phyloP scores from a whole-genome alignment of 1,140 invertebrate species.

The Zelostemma sp. region DNA sequence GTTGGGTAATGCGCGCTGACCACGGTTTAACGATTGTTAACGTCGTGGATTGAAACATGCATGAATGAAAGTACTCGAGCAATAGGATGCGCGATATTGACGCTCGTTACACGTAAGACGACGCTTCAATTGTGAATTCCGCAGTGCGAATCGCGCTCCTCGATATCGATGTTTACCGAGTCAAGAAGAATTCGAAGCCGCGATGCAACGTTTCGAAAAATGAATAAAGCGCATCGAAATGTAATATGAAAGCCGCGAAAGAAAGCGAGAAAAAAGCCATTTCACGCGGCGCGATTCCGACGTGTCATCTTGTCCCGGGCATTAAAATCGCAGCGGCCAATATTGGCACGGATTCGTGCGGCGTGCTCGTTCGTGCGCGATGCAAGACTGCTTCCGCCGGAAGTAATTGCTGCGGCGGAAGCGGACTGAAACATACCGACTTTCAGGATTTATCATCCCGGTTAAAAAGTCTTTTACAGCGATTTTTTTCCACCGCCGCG shows the following conservation, averaged over 20 bases:
- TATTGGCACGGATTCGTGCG: constrained; percentile 18
- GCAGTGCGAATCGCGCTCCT: too few relatives aligned
- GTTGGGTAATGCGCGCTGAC: constrained; percentile 33
- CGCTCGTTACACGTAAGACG: constrained; percentile 38
- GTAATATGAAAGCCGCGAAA: constrained; percentile 26
- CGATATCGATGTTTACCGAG: too few relatives aligned
- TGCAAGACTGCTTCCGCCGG: constrained; percentile 38
- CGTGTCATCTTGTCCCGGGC: constrained; percentile 32
- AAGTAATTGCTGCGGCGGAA: constrained; percentile 41
- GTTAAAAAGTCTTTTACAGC: constrained; percentile 2
- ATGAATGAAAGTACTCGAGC: constrained; percentile 40
- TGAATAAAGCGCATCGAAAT: constrained; percentile 3
- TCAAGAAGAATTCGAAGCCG: too few relatives aligned
- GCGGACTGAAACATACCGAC: constrained; percentile 35
- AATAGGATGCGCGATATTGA: constrained; percentile 47
- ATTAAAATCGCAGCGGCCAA: constrained; percentile 36
- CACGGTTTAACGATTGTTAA: constrained; percentile 46
- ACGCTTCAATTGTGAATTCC: constrained; percentile 16
- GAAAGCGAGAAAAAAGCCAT: constrained; percentile 29
- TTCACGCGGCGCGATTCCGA: constrained; percentile 31
- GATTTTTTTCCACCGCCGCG: neutral
- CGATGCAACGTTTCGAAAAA: neutral
- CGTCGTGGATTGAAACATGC: constrained; percentile 39
- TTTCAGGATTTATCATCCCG: constrained; percentile 36
- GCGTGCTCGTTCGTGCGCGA: constrained; percentile 28